Evolutionary conservation across 2,113 vertebrate species (phyloP).

Genomic region (Cebus imitator): DNA sequence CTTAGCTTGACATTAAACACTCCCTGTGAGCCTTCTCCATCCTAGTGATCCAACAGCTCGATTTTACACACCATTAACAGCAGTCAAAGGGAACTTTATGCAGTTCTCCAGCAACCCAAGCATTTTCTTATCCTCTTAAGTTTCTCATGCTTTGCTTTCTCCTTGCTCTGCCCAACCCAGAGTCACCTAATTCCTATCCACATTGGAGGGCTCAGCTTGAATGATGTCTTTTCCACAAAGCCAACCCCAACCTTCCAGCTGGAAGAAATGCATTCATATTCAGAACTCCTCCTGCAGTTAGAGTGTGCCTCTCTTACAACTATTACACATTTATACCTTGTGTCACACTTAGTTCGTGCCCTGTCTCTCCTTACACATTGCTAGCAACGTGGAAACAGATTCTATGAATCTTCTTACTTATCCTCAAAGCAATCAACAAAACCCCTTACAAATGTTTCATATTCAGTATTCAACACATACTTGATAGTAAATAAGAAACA

Average conservation of each 20-base stretch:
- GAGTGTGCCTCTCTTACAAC: background rate
- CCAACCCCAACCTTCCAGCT: background rate
- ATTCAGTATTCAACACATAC: background rate
- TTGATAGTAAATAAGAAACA: background rate
- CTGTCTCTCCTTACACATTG: background rate
- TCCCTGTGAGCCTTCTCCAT: background rate
- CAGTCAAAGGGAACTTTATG: background rate
- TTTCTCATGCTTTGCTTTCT: background rate
- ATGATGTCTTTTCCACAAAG: background rate
- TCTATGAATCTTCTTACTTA: background rate
- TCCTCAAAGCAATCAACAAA: background rate
- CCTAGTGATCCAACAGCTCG: background rate
- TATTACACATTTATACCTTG: background rate
- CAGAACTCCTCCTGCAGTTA: background rate
- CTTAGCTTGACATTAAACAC: background rate
- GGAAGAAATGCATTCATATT: background rate
- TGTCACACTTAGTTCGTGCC: background rate
- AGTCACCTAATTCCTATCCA: background rate
- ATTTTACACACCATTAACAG: background rate
- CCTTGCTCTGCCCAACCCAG: background rate
- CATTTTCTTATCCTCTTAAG: background rate
- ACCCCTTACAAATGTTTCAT: background rate
- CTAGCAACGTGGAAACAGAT: background rate
- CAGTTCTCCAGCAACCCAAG: background rate
- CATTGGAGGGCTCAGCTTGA: background rate